Percentiles rank a stretch among this genome's conserved stretches.
phyloP scores from a whole-genome alignment of 2,113 vertebrate species.

The Tylochromis polylepis region DNA sequence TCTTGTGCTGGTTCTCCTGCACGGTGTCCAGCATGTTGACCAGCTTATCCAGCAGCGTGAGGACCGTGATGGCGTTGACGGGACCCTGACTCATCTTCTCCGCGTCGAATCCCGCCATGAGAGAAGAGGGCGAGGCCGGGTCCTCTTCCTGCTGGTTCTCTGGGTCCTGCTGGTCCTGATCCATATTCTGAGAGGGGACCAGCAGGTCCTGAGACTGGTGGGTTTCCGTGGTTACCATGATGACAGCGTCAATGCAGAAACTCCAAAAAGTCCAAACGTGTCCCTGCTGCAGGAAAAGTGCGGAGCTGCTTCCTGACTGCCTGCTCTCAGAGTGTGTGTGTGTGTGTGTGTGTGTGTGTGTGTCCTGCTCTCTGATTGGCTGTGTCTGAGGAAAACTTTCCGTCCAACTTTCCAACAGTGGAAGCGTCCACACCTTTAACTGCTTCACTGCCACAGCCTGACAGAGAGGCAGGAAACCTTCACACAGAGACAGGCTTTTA shows the following conservation, averaged over 20 bases:
- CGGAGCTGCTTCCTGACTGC: background rate
- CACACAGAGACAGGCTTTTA: background rate
- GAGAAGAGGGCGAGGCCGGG: conserved; percentile 24
- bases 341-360: background rate
- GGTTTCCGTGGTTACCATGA: conserved; percentile 61
- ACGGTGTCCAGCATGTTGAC: conserved; percentile 90
- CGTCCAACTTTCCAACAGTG: conserved; percentile 1
- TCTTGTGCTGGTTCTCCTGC: conserved; percentile 88
- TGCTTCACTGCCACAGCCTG: conserved; percentile 4
- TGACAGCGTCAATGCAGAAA: background rate
- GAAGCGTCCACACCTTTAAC: conserved; percentile 54
- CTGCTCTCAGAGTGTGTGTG: background rate
- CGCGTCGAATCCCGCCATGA: background rate
- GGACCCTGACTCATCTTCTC: conserved; percentile 64
- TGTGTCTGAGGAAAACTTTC: conserved; percentile 42
- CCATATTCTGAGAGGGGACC: conserved; percentile 56
- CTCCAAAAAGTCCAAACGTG: background rate
- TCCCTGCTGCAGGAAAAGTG: background rate
- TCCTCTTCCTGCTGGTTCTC: conserved; percentile 34
- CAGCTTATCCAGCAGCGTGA: conserved; percentile 91
- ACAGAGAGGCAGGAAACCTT: background rate
- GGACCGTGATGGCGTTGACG: conserved; percentile 92
- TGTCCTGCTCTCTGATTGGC: conserved; percentile 28
- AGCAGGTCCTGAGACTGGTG: conserved; percentile 74
- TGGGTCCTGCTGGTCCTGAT: background rate